Evolutionary conservation across 2,888 invertebrate species (phyloP), one percentile per base, ranked within the genome.

Genomic region (Cerastis leucographa): DNA sequence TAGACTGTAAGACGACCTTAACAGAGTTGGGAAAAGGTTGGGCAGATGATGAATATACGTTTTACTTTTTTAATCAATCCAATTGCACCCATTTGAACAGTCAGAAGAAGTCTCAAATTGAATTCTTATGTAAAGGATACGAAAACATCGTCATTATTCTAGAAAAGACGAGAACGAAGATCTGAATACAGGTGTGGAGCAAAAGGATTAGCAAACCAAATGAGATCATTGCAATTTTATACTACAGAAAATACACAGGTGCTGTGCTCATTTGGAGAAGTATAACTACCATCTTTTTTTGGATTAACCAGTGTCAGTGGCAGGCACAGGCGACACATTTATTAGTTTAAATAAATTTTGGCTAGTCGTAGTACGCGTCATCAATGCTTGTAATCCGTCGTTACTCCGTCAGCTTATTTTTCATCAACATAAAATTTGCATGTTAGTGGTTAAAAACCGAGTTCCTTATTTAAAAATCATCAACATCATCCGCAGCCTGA

Each of bases 121-220:
- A 5, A 35, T 44, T 56, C 6, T 29, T 51, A 66, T 78, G 29
- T 62, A 65, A 81, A 54, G 6, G 5, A 59, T 35, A 51, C 42
- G 19, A 0, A 19, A 35, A 54, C 1, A 76, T 19, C 68, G 71
- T 4, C 59, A 71, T 29, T 4, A 17, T 46, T 82, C 64, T 51
- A 68, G 71, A 65, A 46, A 69, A 64, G 14, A 65, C 49, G 17
- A 9, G 42, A 71, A 80, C 3, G 9, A 54, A n/a, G 74, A 74
- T 64, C 74, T 71, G 54, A 82, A 80, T 80, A 84, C 84, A 82
- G 67, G 80, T 82, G 84, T 46, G 40, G 49, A 40, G 14, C 61
- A 1, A 19, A 25, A 51, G 5, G 5, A 74, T 81, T 84, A 64
- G 59, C n/a, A 74, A 84, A 59, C 46, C 59, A 80, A 84, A 82